phyloP scores from a whole-genome alignment of 1,140 invertebrate species.

The Pygmarrhopalites habei region DNA sequence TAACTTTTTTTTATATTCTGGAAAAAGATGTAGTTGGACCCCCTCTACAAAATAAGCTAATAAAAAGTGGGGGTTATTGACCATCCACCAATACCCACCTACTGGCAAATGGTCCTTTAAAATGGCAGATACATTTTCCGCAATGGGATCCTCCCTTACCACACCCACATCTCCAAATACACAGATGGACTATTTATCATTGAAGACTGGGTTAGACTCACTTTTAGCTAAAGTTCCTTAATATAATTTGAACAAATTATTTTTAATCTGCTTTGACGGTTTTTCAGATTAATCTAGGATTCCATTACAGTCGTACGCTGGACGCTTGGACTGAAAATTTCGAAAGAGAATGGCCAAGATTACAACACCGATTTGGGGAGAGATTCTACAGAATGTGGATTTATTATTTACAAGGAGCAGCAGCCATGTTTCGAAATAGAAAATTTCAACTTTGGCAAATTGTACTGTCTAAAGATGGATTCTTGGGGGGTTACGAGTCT shows the following conservation, averaged over 20 bases:
- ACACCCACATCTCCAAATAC: conserved; percentile 2
- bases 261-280: too few species aligned
- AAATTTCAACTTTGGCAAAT: conserved; percentile 24
- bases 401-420: conserved; percentile 28
- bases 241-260: too few species aligned
- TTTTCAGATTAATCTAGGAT: conserved; percentile 37
- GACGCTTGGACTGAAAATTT: conserved; percentile 37
- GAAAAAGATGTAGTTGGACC: too few species aligned
- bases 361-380: conserved; percentile 23
- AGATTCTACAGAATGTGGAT: conserved; percentile 36
- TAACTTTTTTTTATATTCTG: too few species aligned
- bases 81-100: too few species aligned
- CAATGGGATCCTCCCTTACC: conserved; percentile 10
- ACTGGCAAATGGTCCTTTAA: too few species aligned
- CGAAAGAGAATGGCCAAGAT: conserved; percentile 27
- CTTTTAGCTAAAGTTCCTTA: too few species aligned
- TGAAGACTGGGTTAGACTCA: conserved; percentile 29
- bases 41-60: too few species aligned
- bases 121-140: too few species aligned
- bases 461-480: too few species aligned
- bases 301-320: conserved; percentile 31
- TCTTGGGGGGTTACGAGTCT: too few species aligned
- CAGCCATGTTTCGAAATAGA: conserved; percentile 9
- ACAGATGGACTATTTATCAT: conserved; percentile 15
- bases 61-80: too few species aligned